Evolutionary conservation across 2,797 vertebrate species (phyloP).

Genomic region (Catamblyrhynchus diadema): DNA sequence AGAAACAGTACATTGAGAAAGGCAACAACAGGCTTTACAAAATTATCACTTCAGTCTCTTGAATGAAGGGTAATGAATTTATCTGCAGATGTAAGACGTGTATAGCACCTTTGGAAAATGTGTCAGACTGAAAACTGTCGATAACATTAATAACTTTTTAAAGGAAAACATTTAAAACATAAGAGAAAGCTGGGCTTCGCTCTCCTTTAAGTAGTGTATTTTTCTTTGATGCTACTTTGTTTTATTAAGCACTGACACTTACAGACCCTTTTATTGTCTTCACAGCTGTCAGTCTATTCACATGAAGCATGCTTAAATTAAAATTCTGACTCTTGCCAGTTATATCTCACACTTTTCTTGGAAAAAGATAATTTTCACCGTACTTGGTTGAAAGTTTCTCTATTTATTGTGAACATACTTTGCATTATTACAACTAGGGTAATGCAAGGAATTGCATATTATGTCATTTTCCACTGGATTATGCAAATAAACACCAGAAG

Average conservation of each 20-base stretch:
- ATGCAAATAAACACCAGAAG: background rate
- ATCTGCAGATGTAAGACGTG: background rate
- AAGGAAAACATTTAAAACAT: background rate
- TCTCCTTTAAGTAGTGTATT: background rate
- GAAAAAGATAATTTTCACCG: background rate
- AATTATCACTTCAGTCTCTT: background rate
- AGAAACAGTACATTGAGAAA: background rate
- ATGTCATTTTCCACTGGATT: background rate
- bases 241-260: background rate
- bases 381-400: background rate
- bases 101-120: background rate
- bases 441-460: background rate
- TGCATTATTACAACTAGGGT: background rate
- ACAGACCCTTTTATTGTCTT: background rate
- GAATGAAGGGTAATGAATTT: background rate
- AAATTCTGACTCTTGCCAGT: background rate
- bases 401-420: background rate
- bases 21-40: background rate
- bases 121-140: background rate
- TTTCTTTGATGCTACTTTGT: background rate
- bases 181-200: background rate
- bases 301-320: background rate
- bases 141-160: background rate
- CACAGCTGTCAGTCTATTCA: background rate
- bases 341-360: background rate